Base-by-base conservation (phyloP, 2,888 invertebrate genomes). In the Caenorhabditis parvicauda region DNA sequence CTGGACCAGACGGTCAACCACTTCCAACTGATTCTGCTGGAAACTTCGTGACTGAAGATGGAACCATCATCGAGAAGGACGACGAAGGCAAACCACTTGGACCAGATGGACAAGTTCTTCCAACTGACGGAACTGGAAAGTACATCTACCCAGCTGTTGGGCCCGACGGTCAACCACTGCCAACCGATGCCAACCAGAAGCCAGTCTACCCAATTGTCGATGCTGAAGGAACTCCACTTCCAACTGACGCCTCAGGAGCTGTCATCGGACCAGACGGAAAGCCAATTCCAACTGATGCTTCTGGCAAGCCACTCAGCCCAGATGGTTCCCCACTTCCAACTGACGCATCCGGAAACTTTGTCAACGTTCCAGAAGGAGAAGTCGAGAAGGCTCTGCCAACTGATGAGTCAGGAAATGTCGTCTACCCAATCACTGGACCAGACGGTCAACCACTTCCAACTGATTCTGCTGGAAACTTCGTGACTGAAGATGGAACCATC, bases 81-180 rank as follows among this genome's bases (percentile, higher is more conserved):
- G 57, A 65, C 37, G 56, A 60, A 28, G 65, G 65, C 21, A 39
- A 39, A 29, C 65, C 65, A 12, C 35, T 62, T 19, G 58, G 44
- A 9, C 52, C 55, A 9, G 52, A 58, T 37, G 49, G 49, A 32
- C 44, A 29, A 3, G 14, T 52, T 2, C 24, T 63, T 2, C 67
- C 66, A 17, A 70, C 72, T 12, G 70, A 70, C 38, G 57, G 38
- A 17, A 45, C 57, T 17, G 64, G 65, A 32, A 61, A 63, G 17
- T 52, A 43, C 32, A 45, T 67, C 19, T 53, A 52, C 14, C 45
- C 55, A 22, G 57, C 21, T 21, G 49, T 70, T 28, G 70, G 69
- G 27, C 67, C 72, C 3, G 74, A 74, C 28, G 72, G 72, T 19
- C 39, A 52, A 12, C 17, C 51, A 1, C 45, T 71, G 21, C 68